A percentile compares a stretch with the other conserved stretches of the same genome.
phyloP scores from a whole-genome alignment of 2,113 vertebrate genomes.

The Taurulus bubalis region DNA sequence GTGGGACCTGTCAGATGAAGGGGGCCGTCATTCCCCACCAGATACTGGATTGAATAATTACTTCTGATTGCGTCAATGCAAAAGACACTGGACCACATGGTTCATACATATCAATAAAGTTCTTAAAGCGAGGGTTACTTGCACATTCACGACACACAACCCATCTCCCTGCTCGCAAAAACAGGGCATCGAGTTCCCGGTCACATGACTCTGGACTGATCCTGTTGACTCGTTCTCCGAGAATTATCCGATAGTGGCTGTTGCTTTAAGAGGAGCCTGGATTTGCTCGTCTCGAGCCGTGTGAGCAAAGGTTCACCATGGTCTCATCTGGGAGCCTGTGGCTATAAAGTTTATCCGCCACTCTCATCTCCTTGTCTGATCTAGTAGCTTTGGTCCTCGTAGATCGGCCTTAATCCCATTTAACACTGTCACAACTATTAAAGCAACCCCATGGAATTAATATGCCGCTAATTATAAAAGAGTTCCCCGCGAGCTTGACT shows the following conservation, averaged over 20 bases:
- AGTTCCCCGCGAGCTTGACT: constrained; percentile 44
- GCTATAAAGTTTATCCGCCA: constrained; percentile 41
- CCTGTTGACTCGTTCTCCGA: not conserved
- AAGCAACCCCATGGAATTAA: constrained; percentile 57
- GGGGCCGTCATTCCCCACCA: constrained; percentile 8
- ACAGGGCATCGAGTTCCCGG: not conserved
- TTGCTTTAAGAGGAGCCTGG: constrained; percentile 20
- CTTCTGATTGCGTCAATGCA: constrained; percentile 26
- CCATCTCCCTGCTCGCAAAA: not conserved
- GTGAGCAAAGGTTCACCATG: constrained; percentile 29
- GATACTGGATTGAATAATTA: constrained; percentile 18
- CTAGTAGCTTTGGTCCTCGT: constrained; percentile 25
- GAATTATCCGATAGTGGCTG: constrained; percentile 4
- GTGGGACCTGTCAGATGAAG: constrained; percentile 50
- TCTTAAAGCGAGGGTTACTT: not conserved
- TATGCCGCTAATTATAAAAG: constrained; percentile 57
- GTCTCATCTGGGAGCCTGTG: constrained; percentile 43
- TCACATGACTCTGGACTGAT: not conserved
- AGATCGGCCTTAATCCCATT: constrained; percentile 48
- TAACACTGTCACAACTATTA: constrained; percentile 64
- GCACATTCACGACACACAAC: not conserved
- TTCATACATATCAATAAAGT: constrained; percentile 12
- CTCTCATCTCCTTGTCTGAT: constrained; percentile 20
- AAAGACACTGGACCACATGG: not conserved
- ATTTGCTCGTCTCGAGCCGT: constrained; percentile 26